These are phyloP conservation scores for Liparis tanakae DNA, from an alignment of 2,797 vertebrate species.

Conservation along the genomic window DNA sequence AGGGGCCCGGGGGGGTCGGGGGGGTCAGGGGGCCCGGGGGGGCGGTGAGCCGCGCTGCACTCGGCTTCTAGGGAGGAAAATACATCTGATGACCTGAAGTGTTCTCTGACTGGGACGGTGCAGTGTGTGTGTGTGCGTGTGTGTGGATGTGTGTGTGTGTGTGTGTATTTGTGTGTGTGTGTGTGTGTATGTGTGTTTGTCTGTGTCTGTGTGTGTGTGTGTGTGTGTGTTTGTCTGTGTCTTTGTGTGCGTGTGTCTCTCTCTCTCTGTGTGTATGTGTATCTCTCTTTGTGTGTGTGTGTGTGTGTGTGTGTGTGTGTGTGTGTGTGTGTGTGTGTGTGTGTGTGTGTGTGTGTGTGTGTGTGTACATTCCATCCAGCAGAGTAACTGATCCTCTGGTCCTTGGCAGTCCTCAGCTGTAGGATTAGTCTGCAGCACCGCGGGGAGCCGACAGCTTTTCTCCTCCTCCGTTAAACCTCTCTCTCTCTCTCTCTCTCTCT, in stretches of 20 bases:
- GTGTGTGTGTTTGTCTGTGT: no score
- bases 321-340: constrained; percentile 3
- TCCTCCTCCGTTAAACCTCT: constrained; percentile 46
- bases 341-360: no score
- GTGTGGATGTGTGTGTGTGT: constrained; percentile 11
- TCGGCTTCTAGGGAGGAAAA: no score
- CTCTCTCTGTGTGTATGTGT: background rate
- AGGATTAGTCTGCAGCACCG: constrained; percentile 61
- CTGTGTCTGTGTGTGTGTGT: no score
- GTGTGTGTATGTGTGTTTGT: no score
- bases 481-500: constrained; percentile 16
- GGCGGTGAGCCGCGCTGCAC: no score
- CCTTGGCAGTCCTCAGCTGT: constrained; percentile 59
- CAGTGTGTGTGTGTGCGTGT: constrained; percentile 10
- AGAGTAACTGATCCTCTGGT: constrained; percentile 55
- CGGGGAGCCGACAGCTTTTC: constrained; percentile 55
- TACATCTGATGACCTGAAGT: constrained; percentile 10
- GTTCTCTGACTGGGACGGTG: constrained; percentile 34
- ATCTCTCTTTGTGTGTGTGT: constrained; percentile 10
- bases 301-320: background rate
- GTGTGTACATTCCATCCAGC: constrained; percentile 51
- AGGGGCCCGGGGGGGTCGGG: no score
- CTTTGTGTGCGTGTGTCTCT: constrained; percentile 11
- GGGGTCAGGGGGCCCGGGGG: no score
- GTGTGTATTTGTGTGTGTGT: background rate